Base-by-base conservation (phyloP, 2,113 vertebrate genomes). In the Petromus typicus region DNA sequence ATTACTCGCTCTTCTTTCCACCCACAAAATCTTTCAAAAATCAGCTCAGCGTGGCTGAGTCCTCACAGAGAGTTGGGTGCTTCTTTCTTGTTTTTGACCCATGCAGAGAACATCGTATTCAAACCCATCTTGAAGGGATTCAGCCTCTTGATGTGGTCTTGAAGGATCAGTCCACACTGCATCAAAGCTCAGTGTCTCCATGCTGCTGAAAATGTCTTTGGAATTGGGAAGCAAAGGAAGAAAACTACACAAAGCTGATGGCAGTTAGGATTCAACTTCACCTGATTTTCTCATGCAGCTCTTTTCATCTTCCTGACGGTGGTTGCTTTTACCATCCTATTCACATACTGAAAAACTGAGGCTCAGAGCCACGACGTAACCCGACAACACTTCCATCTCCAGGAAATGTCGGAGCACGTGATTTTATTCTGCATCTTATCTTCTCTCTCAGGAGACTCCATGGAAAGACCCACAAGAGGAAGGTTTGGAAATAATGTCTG, bases 401-500 rank as follows among this genome's bases (percentile, higher is more conserved):
- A 23, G 66, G 1, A 76, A 54, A 30, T 1, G 0, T 64, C 63
- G 2, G 25, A 6, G 13, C n/a, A 37, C 1, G 0, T 25, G 30
- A 51, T 17, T 30, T n/a, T 43, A 12, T 3, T 27, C 51, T 37
- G 25, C 61, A 6, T 85, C 1, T 0, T 34, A 0, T 3, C 27
- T 11, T 30, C 6, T 61, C 20, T 57, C 66, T 71, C n/a, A 3
- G 14, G 7, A 43, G 48, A 48, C 20, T 80, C 45, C 12, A 25
- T 69, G 13, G 12, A 48, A 40, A 51, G 73, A 48, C 34, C 34
- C 67, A 34, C 23, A 75, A 27, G 17, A 12, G 5, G n/a, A 6
- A 54, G n/a, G 13, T 56, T 37, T 59, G 4, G 25, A 84, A 37
- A 32, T 30, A 43, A 20, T n/a, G 17, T 56, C 6, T 11, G 0